Conservation (phyloP, 2,113 vertebrate genomes). For the Chionis minor region DNA sequence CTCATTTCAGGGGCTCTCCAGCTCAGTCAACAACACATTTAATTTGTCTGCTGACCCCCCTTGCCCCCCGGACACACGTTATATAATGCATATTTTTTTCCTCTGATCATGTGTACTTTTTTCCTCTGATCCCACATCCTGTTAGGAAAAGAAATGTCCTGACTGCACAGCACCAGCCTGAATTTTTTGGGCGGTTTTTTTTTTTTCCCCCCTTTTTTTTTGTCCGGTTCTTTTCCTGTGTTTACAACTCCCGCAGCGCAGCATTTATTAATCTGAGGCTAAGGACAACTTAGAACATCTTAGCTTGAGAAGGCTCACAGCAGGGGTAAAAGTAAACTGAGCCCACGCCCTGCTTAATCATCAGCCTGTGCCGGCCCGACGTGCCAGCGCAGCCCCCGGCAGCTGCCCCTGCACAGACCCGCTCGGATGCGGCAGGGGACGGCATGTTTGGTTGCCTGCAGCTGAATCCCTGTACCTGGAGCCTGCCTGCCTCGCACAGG, state of each 20-base stretch:
- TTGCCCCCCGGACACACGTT: background rate
- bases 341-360: background rate
- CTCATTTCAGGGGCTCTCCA: background rate
- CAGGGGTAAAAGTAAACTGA: slow-evolving; percentile 16
- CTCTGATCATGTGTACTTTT: background rate
- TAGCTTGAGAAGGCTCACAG: slow-evolving; percentile 15
- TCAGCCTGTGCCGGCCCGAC: background rate
- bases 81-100: background rate
- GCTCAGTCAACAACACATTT: slow-evolving; percentile 26
- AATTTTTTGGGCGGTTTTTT: background rate
- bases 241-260: slow-evolving; percentile 46
- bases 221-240: slow-evolving; percentile 67
- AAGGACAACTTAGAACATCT: slow-evolving; percentile 54
- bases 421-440: background rate
- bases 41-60: background rate
- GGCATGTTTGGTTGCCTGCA: background rate
- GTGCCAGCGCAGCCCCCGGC: background rate
- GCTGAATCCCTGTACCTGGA: background rate
- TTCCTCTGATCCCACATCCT: slow-evolving; percentile 54
- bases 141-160: slow-evolving; percentile 58
- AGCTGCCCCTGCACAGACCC: background rate
- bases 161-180: slow-evolving; percentile 12
- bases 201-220: background rate
- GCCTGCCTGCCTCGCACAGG: background rate
- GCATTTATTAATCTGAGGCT: slow-evolving; percentile 59